Evolutionary conservation across 2,888 invertebrate species (phyloP), one percentile per base, ranked within the genome.

Genomic region (Myathropa florea): DNA sequence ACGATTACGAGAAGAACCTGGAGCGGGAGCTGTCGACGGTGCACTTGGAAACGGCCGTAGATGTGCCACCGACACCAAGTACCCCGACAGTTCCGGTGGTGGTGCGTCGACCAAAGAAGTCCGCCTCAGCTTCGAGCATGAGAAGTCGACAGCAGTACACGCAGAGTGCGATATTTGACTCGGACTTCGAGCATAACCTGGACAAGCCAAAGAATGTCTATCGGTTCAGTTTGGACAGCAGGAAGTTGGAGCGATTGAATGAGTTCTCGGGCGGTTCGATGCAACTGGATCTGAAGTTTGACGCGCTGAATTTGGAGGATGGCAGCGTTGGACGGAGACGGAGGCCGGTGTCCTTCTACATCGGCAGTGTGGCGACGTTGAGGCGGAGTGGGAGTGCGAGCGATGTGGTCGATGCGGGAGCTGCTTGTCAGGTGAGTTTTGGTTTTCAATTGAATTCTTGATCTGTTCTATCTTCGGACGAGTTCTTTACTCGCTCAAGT

Each of bases 1-100:
- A 94, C 88, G 92, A 92, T 76, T 93, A 93, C 71, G 93, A 93
- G 88, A 91, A 91, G 78, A 91, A 92, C 57, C 84, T 93, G 64
- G 92, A 92, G 68, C 90, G 90, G 3, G 91, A 90, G 76, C 88
- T 92, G 14, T 92, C 91, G 12, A 86, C 90, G 14, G 88, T 90
- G 78, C 92, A 92, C 71, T 87, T 92, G 14, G 91, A 90, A 80
- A 90, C 90, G 14, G 60, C 36, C 9, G 76, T 72, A 2, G 81
- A 82, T 76, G 77, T 46, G 3, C 71, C 81, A 26, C 59, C 59
- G 59, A 63, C 36, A 6, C 86, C 60, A 89, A 85, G 21, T 82
- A 90, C 24, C 77, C 88, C 63, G 24, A 28, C 60, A 3, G 33
- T 30, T 6, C 76, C 81, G 7, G 53, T 30, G 9, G 84, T 80